Base-by-base conservation (phyloP, 2,113 vertebrate genomes). In the Heterotilapia buettikoferi region DNA sequence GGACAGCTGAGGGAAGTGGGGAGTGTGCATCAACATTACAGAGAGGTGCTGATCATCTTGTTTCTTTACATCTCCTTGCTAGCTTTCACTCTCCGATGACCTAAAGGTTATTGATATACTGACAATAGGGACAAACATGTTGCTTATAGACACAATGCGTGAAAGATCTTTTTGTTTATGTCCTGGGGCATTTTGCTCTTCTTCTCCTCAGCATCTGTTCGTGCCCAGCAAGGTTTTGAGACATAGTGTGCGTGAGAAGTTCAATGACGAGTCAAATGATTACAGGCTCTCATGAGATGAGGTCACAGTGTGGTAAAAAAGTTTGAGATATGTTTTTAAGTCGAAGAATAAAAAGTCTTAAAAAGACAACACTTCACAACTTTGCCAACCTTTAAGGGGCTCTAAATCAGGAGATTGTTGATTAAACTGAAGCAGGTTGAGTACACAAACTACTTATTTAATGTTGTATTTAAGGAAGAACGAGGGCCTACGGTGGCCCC, bases 51-150 rank as follows among this genome's bases (percentile, higher is more conserved):
- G 80, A 88, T 61, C 5, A 6, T 40, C 56, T 24, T 1, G 3
- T 54, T 83, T 86, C 59, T 63, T 80, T 33, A 47, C 89, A 36
- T 81, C 63, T 84, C 26, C 33, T 31, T 0, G 9, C 85, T 80
- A 13, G 89, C 63, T 31, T 86, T 88, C 63, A 50, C 31, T 90
- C 50, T 66, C 24, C 21, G 26, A 81, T 86, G 90, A 91, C 87
- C 90, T 86, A 43, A 16, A 83, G 85, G 85, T 92, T 85, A 16
- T 5, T 16, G 11, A 36, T n/a, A 57, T 54, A 82, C 83, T 71
- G 71, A 78, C 83, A 86, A 36, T 29, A 6, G 68, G 71, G 68
- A 63, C 0, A 4, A 11, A 56, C 6, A 26, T 33, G 68, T 68
- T 83, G 61, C 33, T 54, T 56, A 36, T 18, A 61, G 59, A 79